These are phyloP conservation scores for Forbesichthys agassizii DNA, from an alignment of 2,113 vertebrate genomes.

Conservation along the genomic window DNA sequence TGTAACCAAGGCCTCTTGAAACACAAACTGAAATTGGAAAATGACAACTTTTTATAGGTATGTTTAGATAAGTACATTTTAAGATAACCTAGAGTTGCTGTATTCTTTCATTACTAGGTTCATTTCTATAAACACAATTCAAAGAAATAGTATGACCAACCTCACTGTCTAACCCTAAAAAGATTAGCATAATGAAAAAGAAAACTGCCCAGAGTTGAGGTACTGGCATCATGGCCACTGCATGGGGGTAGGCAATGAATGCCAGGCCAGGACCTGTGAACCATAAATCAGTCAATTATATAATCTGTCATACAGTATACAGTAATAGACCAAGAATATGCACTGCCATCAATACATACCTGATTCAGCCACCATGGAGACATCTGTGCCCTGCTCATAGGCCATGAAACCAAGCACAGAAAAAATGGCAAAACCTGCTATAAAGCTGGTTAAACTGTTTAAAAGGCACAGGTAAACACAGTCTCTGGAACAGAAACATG, in stretches of 20 bases:
- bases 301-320: neutral
- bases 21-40: slow-evolving; percentile 69
- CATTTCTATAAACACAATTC: neutral
- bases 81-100: neutral
- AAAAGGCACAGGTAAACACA: slow-evolving; percentile 86
- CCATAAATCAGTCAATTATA: neutral
- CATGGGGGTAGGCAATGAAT: slow-evolving; percentile 79
- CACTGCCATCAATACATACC: slow-evolving; percentile 64
- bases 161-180: slow-evolving; percentile 79
- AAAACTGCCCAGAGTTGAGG: slow-evolving; percentile 79
- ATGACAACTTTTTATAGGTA: slow-evolving; percentile 8
- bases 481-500: slow-evolving; percentile 76
- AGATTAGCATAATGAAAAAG: slow-evolving; percentile 80
- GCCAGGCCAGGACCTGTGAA: slow-evolving; percentile 77
- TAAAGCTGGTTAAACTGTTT: slow-evolving; percentile 90
- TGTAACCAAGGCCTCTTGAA: slow-evolving; percentile 74
- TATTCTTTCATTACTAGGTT: neutral
- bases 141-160: slow-evolving; percentile 34
- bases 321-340: neutral
- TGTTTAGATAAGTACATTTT: neutral
- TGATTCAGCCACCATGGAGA: slow-evolving; percentile 87
- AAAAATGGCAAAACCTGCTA: slow-evolving; percentile 92
- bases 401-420: slow-evolving; percentile 91
- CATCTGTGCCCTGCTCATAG: slow-evolving; percentile 82
- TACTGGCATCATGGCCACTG: slow-evolving; percentile 77